A percentile compares a stretch with the other conserved stretches of the same genome.
phyloP scores from a whole-genome alignment of 2,888 invertebrate genomes.

The Neocrepidodera transversa region DNA sequence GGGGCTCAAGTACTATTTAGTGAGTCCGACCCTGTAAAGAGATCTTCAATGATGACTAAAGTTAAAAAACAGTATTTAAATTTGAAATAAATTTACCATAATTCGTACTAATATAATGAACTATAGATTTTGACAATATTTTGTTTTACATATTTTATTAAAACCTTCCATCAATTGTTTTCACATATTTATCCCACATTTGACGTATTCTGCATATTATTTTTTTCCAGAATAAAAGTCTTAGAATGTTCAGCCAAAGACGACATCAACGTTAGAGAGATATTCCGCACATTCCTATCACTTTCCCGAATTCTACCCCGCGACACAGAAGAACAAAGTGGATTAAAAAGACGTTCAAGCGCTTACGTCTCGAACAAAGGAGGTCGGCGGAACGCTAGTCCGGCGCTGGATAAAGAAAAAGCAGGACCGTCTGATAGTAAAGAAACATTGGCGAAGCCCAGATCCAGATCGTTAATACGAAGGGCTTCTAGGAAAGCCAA shows the following conservation, averaged over 20 bases:
- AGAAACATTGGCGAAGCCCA: conserved; percentile 53
- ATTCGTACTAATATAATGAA: too few relatives aligned
- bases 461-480: conserved; percentile 72
- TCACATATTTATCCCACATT: too few relatives aligned
- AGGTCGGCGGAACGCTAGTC: conserved; percentile 58
- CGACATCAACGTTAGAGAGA: conserved; percentile 78
- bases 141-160: too few relatives aligned
- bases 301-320: conserved; percentile 75
- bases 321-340: conserved; percentile 66
- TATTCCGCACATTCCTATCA: conserved; percentile 80
- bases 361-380: conserved; percentile 71
- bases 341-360: conserved; percentile 75
- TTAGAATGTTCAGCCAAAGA: conserved; percentile 82
- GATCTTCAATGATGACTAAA: too few relatives aligned
- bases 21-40: too few relatives aligned
- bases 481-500: conserved; percentile 81
- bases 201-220: too few relatives aligned
- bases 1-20: too few relatives aligned
- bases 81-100: too few relatives aligned
- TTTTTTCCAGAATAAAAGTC: conserved; percentile 78
- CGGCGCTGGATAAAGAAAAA: conserved; percentile 55
- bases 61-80: too few relatives aligned
- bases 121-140: too few relatives aligned
- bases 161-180: too few relatives aligned
- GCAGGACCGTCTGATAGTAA: conserved; percentile 50